Conservation (phyloP, 1,140 invertebrate genomes). For the Lanistes nyassanus region DNA sequence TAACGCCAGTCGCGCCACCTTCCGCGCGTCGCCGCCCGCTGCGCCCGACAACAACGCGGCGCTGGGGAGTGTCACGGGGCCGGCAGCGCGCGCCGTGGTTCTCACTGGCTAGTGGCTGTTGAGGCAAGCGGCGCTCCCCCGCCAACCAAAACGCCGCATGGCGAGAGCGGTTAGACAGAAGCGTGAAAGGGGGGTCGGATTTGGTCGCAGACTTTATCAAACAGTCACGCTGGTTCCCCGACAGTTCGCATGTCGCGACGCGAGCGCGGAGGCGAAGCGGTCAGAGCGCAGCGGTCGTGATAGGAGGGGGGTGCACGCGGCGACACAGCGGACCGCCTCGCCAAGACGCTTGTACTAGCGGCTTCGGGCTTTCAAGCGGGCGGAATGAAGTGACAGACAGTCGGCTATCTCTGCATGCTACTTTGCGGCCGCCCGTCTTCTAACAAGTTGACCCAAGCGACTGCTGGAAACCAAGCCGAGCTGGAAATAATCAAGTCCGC, state of each 20-base stretch:
- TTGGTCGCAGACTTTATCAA: constrained; percentile 16
- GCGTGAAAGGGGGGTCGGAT: constrained; percentile 24
- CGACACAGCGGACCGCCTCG: neutral
- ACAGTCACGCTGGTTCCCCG: constrained; percentile 18
- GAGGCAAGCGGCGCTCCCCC: constrained; percentile 17
- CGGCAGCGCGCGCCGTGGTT: constrained; percentile 4
- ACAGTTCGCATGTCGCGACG: constrained; percentile 10
- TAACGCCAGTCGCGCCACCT: neutral
- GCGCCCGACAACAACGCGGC: constrained; percentile 1
- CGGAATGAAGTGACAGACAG: constrained; percentile 1
- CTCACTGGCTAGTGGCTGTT: constrained; percentile 17
- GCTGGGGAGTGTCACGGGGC: neutral
- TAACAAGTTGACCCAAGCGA: too few relatives aligned
- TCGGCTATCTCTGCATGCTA: too few relatives aligned
- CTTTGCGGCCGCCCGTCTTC: too few relatives aligned
- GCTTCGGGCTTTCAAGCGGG: neutral
- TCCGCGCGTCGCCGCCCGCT: neutral
- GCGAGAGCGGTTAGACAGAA: neutral
- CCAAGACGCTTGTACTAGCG: neutral
- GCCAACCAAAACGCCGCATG: constrained; percentile 20
- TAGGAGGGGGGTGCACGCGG: neutral
- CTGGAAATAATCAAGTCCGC: too few relatives aligned
- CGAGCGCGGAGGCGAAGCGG: constrained; percentile 1
- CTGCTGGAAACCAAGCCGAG: too few relatives aligned
- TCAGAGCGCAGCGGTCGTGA: constrained; percentile 3